These are phyloP conservation scores for Sialia sialis DNA, from an alignment of 2,113 vertebrate genomes.

Conservation along the genomic window DNA sequence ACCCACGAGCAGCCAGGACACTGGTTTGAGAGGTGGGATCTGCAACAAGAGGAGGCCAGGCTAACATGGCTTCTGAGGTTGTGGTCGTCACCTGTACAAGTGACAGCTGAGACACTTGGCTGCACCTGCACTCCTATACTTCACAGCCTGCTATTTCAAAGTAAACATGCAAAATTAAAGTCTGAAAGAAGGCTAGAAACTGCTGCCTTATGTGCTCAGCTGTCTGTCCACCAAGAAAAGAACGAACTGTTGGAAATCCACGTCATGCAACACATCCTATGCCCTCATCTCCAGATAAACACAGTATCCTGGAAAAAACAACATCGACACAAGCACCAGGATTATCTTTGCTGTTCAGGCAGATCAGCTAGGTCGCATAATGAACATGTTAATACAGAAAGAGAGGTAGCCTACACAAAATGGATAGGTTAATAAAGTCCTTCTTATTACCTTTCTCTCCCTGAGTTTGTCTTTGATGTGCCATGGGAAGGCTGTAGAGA, in stretches of 20 bases:
- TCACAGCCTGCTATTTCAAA: neutral
- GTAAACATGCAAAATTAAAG: neutral
- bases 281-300: neutral
- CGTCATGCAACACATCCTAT: neutral
- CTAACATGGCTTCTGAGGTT: neutral
- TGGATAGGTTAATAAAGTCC: neutral
- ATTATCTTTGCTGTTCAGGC: neutral
- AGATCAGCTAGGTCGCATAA: neutral
- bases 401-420: neutral
- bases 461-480: constrained; percentile 19
- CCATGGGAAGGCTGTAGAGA: neutral
- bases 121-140: neutral
- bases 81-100: neutral
- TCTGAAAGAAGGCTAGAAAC: neutral
- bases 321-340: neutral
- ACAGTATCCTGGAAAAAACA: neutral
- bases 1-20: rapidly evolving
- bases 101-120: neutral
- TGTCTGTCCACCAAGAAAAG: neutral
- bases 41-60: rapidly evolving
- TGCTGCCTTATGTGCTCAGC: neutral
- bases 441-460: neutral
- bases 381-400: neutral
- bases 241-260: neutral
- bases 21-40: rapidly evolving